Conservation (phyloP, 2,888 invertebrate genomes). For the Cosmia pyralina region DNA sequence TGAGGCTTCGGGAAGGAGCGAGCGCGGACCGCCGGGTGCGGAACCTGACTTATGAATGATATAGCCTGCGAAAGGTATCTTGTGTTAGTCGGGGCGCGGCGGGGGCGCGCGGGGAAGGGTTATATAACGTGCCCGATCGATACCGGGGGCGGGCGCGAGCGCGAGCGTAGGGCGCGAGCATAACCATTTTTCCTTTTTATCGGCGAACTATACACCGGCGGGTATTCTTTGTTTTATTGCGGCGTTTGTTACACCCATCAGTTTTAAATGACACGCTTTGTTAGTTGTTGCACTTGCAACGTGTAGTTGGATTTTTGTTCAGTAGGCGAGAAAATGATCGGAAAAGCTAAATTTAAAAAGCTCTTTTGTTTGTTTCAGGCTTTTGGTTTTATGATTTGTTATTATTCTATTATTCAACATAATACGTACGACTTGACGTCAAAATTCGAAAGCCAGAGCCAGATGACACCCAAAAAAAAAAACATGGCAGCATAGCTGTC, state of each 20-base stretch:
- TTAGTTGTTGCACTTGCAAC: slow-evolving; percentile 29
- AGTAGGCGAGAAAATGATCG: neutral
- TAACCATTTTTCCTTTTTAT: slow-evolving; percentile 71
- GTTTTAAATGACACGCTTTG: slow-evolving; percentile 42
- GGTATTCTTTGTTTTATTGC: slow-evolving; percentile 69
- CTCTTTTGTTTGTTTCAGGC: neutral
- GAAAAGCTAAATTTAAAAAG: slow-evolving; percentile 8
- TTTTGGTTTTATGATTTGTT: neutral
- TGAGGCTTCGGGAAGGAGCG: slow-evolving; percentile 46
- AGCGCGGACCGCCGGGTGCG: slow-evolving; percentile 69
- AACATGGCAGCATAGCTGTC: neutral
- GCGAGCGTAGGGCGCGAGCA: slow-evolving; percentile 75
- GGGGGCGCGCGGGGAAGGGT: slow-evolving; percentile 73
- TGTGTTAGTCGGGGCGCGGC: slow-evolving; percentile 64
- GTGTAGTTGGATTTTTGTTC: slow-evolving; percentile 14
- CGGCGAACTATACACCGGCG: slow-evolving; percentile 64
- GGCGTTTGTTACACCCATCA: slow-evolving; percentile 42
- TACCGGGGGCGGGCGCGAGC: slow-evolving; percentile 77
- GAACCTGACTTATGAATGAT: slow-evolving; percentile 81
- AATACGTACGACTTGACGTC: neutral
- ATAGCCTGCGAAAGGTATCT: slow-evolving; percentile 74
- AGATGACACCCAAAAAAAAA: neutral
- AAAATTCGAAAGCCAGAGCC: neutral
- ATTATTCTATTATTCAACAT: neutral
- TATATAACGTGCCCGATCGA: slow-evolving; percentile 86